Conservation (phyloP, 2,888 invertebrate genomes). For the Chydorus sphaericus region DNA sequence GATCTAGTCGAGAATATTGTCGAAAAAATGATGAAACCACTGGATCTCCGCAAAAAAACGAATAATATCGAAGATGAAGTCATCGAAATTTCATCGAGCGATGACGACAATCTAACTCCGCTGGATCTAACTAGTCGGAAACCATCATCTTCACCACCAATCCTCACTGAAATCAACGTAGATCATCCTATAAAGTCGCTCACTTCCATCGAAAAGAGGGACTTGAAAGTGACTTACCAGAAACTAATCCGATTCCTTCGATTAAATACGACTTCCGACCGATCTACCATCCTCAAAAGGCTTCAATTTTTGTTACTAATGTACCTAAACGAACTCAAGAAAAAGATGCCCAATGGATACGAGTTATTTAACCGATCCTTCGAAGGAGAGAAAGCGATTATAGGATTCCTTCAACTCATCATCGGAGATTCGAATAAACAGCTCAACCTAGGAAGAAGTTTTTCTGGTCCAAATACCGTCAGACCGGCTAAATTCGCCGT, state of each 20-base stretch:
- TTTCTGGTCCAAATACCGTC: not conserved
- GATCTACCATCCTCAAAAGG: not conserved
- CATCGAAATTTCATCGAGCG: not conserved
- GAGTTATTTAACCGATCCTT: not conserved
- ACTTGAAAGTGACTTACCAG: not conserved
- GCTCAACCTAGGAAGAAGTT: too few relatives aligned
- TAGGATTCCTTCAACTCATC: not conserved
- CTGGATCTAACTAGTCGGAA: not conserved
- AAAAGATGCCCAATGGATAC: not conserved
- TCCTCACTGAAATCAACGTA: too few relatives aligned
- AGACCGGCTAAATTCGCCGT: not conserved
- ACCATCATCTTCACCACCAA: too few relatives aligned
- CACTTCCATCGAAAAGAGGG: not conserved
- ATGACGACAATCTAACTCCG: not conserved
- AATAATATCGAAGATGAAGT: not conserved
- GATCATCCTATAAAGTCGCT: not conserved
- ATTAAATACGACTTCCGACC: not conserved
- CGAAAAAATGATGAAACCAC: not conserved
- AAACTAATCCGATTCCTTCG: not conserved
- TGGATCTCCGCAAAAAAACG: not conserved
- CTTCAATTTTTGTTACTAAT: not conserved
- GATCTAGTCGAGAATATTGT: not conserved
- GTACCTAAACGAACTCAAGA: not conserved
- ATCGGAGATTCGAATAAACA: not conserved
- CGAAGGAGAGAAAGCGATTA: not conserved